Conservation (phyloP, 2,797 vertebrate species). For the Oreonectes daqikongensis region DNA sequence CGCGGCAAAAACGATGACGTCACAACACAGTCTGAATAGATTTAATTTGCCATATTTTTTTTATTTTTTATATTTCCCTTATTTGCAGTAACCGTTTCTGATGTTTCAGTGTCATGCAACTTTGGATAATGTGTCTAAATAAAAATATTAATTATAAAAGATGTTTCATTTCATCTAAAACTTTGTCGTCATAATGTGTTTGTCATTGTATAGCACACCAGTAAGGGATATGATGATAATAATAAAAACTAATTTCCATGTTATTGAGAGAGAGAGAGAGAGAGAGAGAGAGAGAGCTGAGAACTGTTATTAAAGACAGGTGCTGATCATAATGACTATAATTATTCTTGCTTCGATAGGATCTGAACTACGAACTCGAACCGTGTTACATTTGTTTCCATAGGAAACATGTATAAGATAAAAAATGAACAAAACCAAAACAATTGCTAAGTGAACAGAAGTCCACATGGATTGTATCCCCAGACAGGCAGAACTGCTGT, state of each 20-base stretch:
- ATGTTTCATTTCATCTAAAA: not conserved
- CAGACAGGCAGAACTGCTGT: not conserved
- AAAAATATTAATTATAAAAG: too few species aligned
- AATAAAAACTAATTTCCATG: too few species aligned
- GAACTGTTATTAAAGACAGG: slow-evolving; percentile 32
- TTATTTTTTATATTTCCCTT: too few species aligned
- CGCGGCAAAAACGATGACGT: too few species aligned
- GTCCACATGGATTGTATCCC: not conserved
- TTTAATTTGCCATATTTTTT: too few species aligned
- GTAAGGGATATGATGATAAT: not conserved
- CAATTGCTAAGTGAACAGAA: not conserved
- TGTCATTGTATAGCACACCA: not conserved
- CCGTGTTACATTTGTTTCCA: not conserved
- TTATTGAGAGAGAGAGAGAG: too few species aligned
- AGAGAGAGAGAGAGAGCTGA: not conserved
- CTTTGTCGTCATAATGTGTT: not conserved
- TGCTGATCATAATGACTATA: slow-evolving; percentile 32
- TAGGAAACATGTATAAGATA: not conserved
- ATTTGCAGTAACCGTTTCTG: too few species aligned
- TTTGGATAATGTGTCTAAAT: too few species aligned
- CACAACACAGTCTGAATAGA: too few species aligned
- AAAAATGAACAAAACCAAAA: not conserved
- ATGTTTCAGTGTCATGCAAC: too few species aligned
- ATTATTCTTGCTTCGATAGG: slow-evolving; percentile 6
- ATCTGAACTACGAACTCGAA: not conserved